Conservation (phyloP, 2,113 vertebrate genomes). For the Uria aalge region DNA sequence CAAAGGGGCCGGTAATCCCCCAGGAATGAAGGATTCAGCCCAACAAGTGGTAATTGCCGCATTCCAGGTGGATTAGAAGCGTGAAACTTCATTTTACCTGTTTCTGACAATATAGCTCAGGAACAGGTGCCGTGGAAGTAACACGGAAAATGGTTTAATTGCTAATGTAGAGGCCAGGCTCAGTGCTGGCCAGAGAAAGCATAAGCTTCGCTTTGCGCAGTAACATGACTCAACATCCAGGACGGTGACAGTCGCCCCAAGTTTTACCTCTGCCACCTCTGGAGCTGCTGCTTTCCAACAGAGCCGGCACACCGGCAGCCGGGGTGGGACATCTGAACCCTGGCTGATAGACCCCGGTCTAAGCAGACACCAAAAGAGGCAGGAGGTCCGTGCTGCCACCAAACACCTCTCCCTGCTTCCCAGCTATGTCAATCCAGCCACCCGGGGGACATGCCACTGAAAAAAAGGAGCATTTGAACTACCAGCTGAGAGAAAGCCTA, state of each 20-base stretch:
- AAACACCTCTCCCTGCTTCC: not conserved
- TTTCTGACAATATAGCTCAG: not conserved
- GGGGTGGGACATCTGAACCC: not conserved
- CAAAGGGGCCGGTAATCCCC: slow-evolving; percentile 22
- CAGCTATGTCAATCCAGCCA: not conserved
- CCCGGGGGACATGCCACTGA: not conserved
- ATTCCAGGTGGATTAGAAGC: slow-evolving; percentile 35
- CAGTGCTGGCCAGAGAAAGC: not conserved
- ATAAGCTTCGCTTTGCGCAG: not conserved
- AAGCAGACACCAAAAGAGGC: not conserved
- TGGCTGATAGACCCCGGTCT: accelerated
- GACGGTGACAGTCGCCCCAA: accelerated
- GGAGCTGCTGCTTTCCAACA: not conserved
- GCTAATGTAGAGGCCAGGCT: not conserved
- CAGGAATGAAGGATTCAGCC: slow-evolving; percentile 23
- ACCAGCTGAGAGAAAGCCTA: not conserved
- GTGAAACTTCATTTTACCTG: not conserved
- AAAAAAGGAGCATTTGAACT: not conserved
- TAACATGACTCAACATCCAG: not conserved
- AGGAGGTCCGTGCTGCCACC: not conserved
- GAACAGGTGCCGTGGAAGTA: not conserved
- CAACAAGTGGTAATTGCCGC: not conserved
- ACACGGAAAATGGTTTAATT: not conserved
- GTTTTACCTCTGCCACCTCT: not conserved
- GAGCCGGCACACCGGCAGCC: not conserved